Conservation (phyloP, 2,113 vertebrate species). For the Cercopithecus mona region DNA sequence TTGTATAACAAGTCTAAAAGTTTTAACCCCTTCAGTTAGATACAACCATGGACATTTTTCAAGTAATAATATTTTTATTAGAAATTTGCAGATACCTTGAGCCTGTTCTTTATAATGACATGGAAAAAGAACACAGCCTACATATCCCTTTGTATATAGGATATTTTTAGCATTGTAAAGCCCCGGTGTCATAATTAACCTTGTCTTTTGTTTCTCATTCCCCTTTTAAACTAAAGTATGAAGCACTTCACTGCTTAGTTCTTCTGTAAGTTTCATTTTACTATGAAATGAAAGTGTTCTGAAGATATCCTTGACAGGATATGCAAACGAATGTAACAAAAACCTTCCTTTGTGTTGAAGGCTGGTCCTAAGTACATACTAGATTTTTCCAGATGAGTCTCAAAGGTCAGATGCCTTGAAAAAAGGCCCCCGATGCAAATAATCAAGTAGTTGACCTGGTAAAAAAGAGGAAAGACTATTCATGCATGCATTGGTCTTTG, state of each 20-base stretch:
- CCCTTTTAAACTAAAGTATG: constrained; percentile 19
- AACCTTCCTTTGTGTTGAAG: not conserved
- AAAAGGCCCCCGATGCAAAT: constrained; percentile 24
- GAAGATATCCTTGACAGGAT: constrained; percentile 34
- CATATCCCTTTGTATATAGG: not conserved
- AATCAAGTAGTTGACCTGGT: not conserved
- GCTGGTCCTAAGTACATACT: not conserved
- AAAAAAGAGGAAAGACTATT: constrained; percentile 53
- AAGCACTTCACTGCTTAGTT: constrained; percentile 3
- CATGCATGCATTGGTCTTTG: not conserved
- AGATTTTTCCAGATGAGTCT: constrained; percentile 9
- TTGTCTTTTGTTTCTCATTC: constrained; percentile 27
- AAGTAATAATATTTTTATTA: not conserved
- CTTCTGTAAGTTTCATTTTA: constrained; percentile 82
- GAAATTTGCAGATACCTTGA: not conserved
- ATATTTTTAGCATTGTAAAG: constrained; percentile 17
- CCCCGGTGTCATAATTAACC: not conserved
- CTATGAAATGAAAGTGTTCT: constrained; percentile 80
- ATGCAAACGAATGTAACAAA: constrained; percentile 53
- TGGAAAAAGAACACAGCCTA: constrained; percentile 7
- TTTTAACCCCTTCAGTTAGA: constrained; percentile 10
- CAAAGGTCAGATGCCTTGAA: constrained; percentile 25
- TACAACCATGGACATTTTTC: not conserved
- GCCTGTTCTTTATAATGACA: not conserved
- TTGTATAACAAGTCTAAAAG: constrained; percentile 12